A percentile compares a stretch with the other conserved stretches of the same genome.
phyloP scores from a whole-genome alignment of 2,888 invertebrate species.

The Andrena praecox region DNA sequence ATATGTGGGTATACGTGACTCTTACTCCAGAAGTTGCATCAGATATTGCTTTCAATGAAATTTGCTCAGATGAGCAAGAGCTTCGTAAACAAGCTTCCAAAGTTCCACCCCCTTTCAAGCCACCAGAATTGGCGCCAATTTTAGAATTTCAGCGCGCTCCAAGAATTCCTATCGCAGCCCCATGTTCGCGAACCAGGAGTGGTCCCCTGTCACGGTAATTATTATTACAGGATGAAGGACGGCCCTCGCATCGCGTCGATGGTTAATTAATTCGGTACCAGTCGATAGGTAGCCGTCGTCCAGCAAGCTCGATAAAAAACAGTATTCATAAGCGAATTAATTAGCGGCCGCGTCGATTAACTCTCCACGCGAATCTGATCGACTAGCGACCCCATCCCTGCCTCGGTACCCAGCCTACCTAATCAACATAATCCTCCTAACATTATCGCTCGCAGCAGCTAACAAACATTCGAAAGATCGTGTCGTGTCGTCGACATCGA shows the following conservation, averaged over 20 bases:
- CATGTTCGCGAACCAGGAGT: slow-evolving; percentile 5
- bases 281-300: slow-evolving; percentile 39
- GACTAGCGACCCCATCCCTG: not conserved
- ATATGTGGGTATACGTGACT: not conserved
- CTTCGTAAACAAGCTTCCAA: not conserved
- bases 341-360: slow-evolving; percentile 48
- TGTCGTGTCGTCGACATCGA: not conserved
- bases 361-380: slow-evolving; percentile 10
- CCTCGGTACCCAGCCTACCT: not conserved
- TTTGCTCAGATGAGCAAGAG: not conserved
- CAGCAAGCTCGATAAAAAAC: slow-evolving; percentile 39
- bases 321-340: slow-evolving; percentile 50
- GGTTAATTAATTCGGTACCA: slow-evolving; percentile 54
- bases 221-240: slow-evolving; percentile 27
- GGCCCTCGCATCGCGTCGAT: slow-evolving; percentile 27
- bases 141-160: not conserved
- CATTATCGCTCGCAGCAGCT: too few species aligned
- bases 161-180: slow-evolving; percentile 17
- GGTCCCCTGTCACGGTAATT: slow-evolving; percentile 33
- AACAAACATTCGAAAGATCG: not conserved
- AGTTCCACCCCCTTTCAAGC: not conserved
- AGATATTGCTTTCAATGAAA: too few species aligned
- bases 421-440: too few species aligned
- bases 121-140: too few species aligned
- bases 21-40: not conserved